phyloP scores from a whole-genome alignment of 2,888 invertebrate species.

The Rhodophaea formosa region DNA sequence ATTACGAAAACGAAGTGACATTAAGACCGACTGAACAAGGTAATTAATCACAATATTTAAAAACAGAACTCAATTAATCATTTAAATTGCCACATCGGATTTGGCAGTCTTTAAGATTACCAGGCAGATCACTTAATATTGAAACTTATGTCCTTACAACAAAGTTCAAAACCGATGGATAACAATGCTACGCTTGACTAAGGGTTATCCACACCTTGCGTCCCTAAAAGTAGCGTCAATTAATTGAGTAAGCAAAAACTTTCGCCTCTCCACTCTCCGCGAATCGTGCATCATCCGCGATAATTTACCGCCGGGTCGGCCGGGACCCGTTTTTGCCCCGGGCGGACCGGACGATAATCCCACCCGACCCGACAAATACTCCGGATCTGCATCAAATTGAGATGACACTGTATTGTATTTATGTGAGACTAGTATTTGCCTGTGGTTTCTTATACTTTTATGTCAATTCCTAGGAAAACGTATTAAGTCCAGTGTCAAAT shows the following conservation, averaged over 20 bases:
- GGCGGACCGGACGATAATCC: constrained; percentile 57
- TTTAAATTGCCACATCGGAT: background rate
- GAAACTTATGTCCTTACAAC: background rate
- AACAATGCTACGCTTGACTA: too few species aligned
- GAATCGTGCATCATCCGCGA: constrained; percentile 75
- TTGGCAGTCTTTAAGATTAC: background rate
- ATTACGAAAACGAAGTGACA: background rate
- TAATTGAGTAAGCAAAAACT: constrained; percentile 70
- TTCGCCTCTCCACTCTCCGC: constrained; percentile 50
- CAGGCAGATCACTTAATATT: background rate
- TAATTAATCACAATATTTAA: background rate
- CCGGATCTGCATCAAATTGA: constrained; percentile 55
- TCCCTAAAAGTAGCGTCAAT: constrained; percentile 56
- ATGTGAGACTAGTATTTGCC: too few species aligned
- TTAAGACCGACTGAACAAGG: background rate
- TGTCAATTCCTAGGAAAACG: too few species aligned
- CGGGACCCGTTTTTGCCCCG: constrained; percentile 62
- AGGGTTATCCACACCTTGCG: background rate
- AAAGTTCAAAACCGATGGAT: background rate
- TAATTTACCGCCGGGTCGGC: constrained; percentile 60
- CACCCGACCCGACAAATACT: constrained; percentile 61
- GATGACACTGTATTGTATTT: constrained; percentile 22
- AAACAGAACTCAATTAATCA: background rate
- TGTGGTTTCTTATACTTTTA: too few species aligned
- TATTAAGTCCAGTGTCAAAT: too few species aligned